A percentile compares a stretch with the other conserved stretches of the same genome.
phyloP scores from a whole-genome alignment of 2,888 invertebrate species.

The Drosophila acutilabella region DNA sequence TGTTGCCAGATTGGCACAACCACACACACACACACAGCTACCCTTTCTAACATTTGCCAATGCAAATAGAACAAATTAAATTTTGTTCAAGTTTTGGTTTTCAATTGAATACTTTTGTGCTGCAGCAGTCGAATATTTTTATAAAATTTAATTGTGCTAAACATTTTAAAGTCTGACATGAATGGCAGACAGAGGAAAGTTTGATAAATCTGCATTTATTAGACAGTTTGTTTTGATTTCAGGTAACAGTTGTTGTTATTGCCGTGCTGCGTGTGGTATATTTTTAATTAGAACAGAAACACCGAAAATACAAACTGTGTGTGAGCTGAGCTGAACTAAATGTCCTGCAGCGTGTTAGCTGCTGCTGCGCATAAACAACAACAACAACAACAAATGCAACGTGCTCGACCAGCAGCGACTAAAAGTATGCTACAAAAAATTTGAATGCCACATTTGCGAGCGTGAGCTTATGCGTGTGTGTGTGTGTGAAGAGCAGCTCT shows the following conservation, averaged over 20 bases:
- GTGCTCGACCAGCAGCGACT: constrained; percentile 54
- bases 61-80: constrained; percentile 33
- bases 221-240: constrained; percentile 16
- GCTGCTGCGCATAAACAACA: constrained; percentile 39
- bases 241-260: constrained; percentile 16
- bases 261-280: constrained; percentile 31
- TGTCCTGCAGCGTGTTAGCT: constrained; percentile 37
- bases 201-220: constrained; percentile 6
- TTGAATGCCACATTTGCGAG: constrained; percentile 46
- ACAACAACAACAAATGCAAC: constrained; percentile 42
- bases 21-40: constrained; percentile 29
- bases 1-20: constrained; percentile 17
- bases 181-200: background rate
- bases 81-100: constrained; percentile 10
- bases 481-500: background rate
- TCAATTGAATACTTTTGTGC: constrained; percentile 1
- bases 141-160: background rate
- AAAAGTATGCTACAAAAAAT: constrained; percentile 71
- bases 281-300: constrained; percentile 66
- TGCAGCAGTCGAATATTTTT: constrained; percentile 11
- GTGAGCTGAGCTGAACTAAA: constrained; percentile 19
- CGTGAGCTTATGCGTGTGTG: constrained; percentile 20
- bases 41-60: background rate
- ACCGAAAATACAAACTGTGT: constrained; percentile 11
- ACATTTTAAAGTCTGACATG: constrained; percentile 4